phyloP scores from a whole-genome alignment of 2,888 invertebrate species.

The Eristalis tenax region DNA sequence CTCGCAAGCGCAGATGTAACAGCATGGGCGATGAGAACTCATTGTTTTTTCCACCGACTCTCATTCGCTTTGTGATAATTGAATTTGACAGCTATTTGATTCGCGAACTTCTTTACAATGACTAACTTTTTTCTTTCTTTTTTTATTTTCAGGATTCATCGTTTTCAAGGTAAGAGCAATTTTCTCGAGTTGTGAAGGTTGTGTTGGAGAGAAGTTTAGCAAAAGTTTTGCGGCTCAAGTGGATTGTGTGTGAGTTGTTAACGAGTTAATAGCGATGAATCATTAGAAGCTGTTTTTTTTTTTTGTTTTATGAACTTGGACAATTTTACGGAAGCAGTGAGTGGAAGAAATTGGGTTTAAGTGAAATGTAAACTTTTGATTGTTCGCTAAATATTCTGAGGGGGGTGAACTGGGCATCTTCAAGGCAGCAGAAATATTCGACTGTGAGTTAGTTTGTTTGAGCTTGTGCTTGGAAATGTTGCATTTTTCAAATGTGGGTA shows the following conservation, averaged over 20 bases:
- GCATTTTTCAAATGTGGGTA: no score
- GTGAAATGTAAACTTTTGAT: no score
- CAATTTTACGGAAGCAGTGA: neutral
- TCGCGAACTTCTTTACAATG: slow-evolving; percentile 7
- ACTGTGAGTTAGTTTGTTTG: no score
- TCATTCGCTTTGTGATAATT: slow-evolving; percentile 43
- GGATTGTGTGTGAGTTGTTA: neutral
- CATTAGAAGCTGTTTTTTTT: neutral
- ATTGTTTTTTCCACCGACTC: slow-evolving; percentile 20
- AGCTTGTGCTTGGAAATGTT: no score
- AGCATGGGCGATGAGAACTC: neutral
- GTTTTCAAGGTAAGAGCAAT: slow-evolving; percentile 51
- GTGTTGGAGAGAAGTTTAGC: neutral
- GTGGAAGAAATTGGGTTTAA: neutral
- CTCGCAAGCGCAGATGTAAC: neutral
- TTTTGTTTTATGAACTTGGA: neutral
- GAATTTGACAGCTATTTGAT: slow-evolving; percentile 29
- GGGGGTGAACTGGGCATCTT: no score
- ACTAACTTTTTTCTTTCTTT: slow-evolving; percentile 11
- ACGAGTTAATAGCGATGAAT: neutral
- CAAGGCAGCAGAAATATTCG: no score
- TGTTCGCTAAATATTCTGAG: no score
- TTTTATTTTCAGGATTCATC: slow-evolving; percentile 53
- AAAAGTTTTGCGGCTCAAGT: neutral
- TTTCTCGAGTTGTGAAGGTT: neutral